Base-by-base conservation (phyloP, 1,140 invertebrate species). In the Hirudo medicinalis region DNA sequence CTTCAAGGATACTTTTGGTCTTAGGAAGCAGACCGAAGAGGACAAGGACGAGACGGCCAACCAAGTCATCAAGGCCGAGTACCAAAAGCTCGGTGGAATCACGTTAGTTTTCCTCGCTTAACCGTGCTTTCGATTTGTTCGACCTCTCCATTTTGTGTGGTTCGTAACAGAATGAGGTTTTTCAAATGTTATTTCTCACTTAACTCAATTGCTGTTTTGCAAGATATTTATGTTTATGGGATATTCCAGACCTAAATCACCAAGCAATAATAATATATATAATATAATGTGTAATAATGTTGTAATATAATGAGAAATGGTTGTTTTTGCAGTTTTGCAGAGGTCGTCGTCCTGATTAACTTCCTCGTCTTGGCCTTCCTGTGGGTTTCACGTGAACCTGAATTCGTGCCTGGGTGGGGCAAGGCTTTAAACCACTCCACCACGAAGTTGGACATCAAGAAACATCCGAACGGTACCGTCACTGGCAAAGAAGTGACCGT, bases 381-480 rank as follows among this genome's bases (percentile, higher is more conserved):
- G 72, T 94, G 91, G 88, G 89, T 94, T 79, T 91, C 92, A 79
- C 85, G 91, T 49, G 87, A 88, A 69, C 91, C 91, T 0, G 87
- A 88, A 72, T 90, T 91, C 78, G 87, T 91, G 75, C 78, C 80
- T 1, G 90, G 90, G n/a, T 92, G 90, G 85, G 79, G 76, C 0
- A 73, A 74, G 57, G 57, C 57, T 11, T 20, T 63, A 15, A 63
- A 63, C 19, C 57, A 63, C 57, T 25, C 57, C 11, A 63, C 57
- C 57, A 63, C 57, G 29, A 63, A 63, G 29, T 0, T 32, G 15
- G 29, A 22, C 3, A 32, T 22, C 22, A 63, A 63, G 29, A 22
- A 63, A 6, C 29, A 63, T 63, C 29, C 22, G 22, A 63, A 63
- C 29, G 57, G 57, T 8, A 25, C 57, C 57, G 17, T 25, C 22